Conservation (phyloP, 2,888 invertebrate species). For the Dichetophora obliterata region DNA sequence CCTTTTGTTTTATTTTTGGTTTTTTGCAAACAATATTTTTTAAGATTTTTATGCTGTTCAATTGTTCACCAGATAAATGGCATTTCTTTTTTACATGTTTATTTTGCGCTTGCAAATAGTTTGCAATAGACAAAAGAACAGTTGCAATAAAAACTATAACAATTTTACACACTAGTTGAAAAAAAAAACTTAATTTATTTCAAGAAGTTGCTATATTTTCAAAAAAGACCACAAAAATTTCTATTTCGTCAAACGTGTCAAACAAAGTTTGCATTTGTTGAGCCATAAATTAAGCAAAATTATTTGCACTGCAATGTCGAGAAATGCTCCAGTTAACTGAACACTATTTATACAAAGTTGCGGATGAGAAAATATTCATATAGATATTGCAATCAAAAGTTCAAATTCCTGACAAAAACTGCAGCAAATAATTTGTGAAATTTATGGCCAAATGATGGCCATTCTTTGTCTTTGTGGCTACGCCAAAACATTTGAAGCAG, state of each 20-base stretch:
- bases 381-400: slow-evolving; percentile 4
- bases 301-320: neutral
- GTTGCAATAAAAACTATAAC: too few relatives aligned
- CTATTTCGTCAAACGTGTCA: neutral
- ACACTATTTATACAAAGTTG: slow-evolving; percentile 13
- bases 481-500: too few relatives aligned
- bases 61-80: neutral
- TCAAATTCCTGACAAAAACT: neutral
- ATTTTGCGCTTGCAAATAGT: too few relatives aligned
- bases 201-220: neutral
- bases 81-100: too few relatives aligned
- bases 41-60: neutral
- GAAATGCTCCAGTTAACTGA: slow-evolving; percentile 5
- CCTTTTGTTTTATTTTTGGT: neutral
- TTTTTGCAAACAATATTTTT: neutral
- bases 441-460: neutral
- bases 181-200: neutral
- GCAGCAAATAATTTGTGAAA: slow-evolving; percentile 3
- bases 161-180: too few relatives aligned
- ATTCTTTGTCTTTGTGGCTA: too few relatives aligned
- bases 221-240: neutral
- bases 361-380: slow-evolving; percentile 2
- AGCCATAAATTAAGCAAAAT: neutral
- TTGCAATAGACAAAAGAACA: too few relatives aligned
- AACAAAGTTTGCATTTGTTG: neutral